Conservation (phyloP, 2,888 invertebrate genomes). For the Pterostichus niger region DNA sequence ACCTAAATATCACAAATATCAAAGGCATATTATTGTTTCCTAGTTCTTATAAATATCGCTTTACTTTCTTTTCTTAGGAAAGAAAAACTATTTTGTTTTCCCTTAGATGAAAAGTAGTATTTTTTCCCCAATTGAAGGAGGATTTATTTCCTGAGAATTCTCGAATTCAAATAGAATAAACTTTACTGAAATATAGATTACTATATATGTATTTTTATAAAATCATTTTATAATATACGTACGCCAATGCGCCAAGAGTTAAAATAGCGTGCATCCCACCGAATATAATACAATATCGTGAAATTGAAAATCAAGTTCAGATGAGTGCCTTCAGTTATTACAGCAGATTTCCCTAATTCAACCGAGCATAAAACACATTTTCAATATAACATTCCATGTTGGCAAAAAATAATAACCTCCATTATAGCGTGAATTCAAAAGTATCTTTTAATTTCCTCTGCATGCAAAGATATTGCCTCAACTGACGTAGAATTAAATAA, state of each 20-base stretch:
- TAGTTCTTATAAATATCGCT: too few relatives aligned
- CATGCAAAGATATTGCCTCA: neutral
- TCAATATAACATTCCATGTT: neutral
- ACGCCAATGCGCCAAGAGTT: neutral
- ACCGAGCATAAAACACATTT: neutral
- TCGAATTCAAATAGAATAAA: too few relatives aligned
- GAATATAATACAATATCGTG: conserved; percentile 5
- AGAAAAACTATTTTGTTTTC: too few relatives aligned
- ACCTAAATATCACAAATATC: too few relatives aligned
- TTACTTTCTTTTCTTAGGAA: too few relatives aligned
- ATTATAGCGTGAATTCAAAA: neutral
- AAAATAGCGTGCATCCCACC: neutral
- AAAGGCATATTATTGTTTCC: too few relatives aligned
- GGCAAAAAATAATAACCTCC: neutral
- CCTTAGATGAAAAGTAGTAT: too few relatives aligned
- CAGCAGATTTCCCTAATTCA: neutral
- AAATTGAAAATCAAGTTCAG: conserved; percentile 16
- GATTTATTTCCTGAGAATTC: too few relatives aligned
- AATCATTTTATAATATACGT: neutral
- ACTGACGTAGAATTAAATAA: neutral
- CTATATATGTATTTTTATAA: too few relatives aligned
- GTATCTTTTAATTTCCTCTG: conserved; percentile 9
- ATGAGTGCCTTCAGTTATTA: neutral
- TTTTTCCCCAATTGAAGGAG: too few relatives aligned
- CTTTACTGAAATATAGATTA: too few relatives aligned